Evolutionary conservation across 2,888 invertebrate species (phyloP), one percentile per base, ranked within the genome.

Genomic region (Drosophila pegasa): DNA sequence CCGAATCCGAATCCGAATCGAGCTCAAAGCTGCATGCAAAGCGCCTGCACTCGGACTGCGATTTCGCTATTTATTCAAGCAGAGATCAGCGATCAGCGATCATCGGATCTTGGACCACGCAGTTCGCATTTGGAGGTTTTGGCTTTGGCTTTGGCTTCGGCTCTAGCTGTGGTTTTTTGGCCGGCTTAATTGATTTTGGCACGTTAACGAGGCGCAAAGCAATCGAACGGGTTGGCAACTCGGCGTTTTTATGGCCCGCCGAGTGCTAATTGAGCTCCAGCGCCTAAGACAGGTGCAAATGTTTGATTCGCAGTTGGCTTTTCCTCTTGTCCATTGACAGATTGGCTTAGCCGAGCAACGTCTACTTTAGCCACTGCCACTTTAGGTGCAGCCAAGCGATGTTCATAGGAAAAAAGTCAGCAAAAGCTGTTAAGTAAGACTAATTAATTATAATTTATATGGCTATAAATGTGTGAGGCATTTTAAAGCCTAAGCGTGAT

Each of bases 131-230:
- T 71, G 63, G 58, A 75, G 66, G 68, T 82, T 64, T 78, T 57
- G 47, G 52, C n/a, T n/a, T n/a, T n/a, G 58, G 51, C 55, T 67
- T 58, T 45, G 43, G 25, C n/a, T 43, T 8, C 29, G 29, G 8
- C 29, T 29, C 8, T 29, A 8, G 29, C 8, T 29, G 2, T n/a
- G 43, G 22, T n/a, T 20, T 22, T 33, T 50, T 16, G 33, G 64
- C 65, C 68, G 70, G 50, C 72, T 73, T 82, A 87, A 87, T 84
- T 87, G 82, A 82, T 84, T 80, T 84, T 83, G 82, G 80, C 78
- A 72, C 84, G 67, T 80, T 82, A 84, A 82, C 84, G 78, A 82
- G 84, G 60, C 71, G 80, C 58, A 77, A 82, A 77, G 67, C 54
- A 66, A 83, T 66, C 84, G 69, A 79, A 76, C 81, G 64, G 77